Percentiles rank a stretch among this genome's conserved stretches.
Evolutionary conservation across 2,888 invertebrate genomes (phyloP).

Genomic region (Drosophila nr. fundita): DNA sequence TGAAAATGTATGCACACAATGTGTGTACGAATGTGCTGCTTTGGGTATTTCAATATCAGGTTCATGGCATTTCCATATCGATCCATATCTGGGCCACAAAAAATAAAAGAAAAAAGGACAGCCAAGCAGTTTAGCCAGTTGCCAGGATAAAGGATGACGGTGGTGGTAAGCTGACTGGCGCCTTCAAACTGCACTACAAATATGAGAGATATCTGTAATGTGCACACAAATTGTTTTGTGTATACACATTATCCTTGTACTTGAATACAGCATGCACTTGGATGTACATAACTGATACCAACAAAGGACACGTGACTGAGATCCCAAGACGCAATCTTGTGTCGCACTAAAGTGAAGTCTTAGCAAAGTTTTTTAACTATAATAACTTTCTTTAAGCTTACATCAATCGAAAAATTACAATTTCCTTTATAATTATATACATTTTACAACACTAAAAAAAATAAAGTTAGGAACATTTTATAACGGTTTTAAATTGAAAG

Average conservation of each 20-base stretch:
- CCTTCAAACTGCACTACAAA: constrained; percentile 24
- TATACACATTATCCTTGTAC: constrained; percentile 74
- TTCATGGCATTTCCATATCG: constrained; percentile 77
- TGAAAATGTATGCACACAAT: constrained; percentile 36
- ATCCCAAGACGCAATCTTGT: constrained; percentile 22
- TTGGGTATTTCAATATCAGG: constrained; percentile 66
- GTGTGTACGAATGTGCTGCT: constrained; percentile 3
- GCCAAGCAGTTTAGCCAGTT: constrained; percentile 8
- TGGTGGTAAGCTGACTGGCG: constrained; percentile 19
- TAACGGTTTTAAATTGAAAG: not conserved
- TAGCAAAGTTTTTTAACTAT: not conserved
- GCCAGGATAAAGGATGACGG: constrained; percentile 13
- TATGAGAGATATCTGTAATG: constrained; percentile 22
- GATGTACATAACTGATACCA: constrained; percentile 71
- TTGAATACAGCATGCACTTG: constrained; percentile 67
- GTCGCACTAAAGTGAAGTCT: constrained; percentile 28
- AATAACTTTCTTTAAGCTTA: not conserved
- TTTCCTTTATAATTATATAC: not conserved
- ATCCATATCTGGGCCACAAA: constrained; percentile 44
- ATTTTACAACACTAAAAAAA: not conserved
- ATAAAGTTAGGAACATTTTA: not conserved
- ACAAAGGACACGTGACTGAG: constrained; percentile 52
- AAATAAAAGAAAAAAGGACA: constrained; percentile 9
- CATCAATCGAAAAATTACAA: not conserved
- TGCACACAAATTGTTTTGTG: constrained; percentile 42